Evolutionary conservation across 35 echinoderm and acorn worm genomes (phyloP), one percentile per base, ranked within the genome.

Genomic region (Acanthaster planci): DNA sequence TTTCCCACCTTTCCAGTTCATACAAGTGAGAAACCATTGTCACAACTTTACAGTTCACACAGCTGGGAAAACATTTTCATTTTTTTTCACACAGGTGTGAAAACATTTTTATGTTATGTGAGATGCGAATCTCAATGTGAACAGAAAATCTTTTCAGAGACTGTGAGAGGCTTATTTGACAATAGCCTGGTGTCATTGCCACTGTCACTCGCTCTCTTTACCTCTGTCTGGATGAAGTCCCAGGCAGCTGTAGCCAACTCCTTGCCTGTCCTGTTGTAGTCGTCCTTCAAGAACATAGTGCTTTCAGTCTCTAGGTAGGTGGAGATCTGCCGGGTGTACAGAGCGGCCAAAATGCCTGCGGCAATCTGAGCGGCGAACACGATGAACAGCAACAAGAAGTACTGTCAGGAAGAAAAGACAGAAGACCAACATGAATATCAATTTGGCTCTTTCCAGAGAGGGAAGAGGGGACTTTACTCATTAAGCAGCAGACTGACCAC

Each of bases 311-410:
- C 47, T 7, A 89, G 32, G 23, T 56, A 84, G 32, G 14, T 34
- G 8, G 52, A 9, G 42, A 84, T 82, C 52, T 89, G 79, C 0
- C 57, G 59, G 9, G 54, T 67, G 80, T 89, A 89, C 59, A 89
- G 59, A 5, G 87, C 87, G 27, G 87, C 87, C 2, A 89, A 30
- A 51, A 89, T 89, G 14, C 87, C 87, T 2, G 87, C 87, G 0
- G 87, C 87, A 3, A 89, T 51, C 38, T 89, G 87, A n/a, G 79
- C 87, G 34, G 79, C 81, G 47, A 89, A 89, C 58, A 89, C 82
- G 42, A 89, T 40, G 35, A 89, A 51, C 36, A 89, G 78, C 55
- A 89, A 18, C 56, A 77, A 58, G 64, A 89, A 83, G 51, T 89
- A 89, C 80, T 83, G 32, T 6, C n/a, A n/a, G n/a, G n/a, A 80